Percentiles rank a stretch among this genome's conserved stretches.
Evolutionary conservation across 1,140 invertebrate species (phyloP).

Genomic region (Chironomus tepperi): DNA sequence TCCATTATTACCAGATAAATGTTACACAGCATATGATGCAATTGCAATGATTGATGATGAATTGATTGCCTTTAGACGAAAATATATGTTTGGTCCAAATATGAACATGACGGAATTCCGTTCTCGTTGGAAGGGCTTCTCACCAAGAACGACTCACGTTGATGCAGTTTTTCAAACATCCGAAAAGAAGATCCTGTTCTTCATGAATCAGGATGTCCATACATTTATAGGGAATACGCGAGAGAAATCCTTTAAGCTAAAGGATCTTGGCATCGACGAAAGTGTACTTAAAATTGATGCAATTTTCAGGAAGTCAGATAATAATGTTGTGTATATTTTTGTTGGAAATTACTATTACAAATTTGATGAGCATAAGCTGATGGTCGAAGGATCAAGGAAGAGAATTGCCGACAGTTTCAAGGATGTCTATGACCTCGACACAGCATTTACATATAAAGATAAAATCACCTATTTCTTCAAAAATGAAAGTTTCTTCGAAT

Average conservation of each 20-base stretch:
- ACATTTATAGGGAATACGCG: background rate
- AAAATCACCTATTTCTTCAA: background rate
- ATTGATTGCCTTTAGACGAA: background rate
- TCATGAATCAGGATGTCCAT: background rate
- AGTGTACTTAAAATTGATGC: background rate
- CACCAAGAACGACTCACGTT: background rate
- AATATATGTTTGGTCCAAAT: background rate
- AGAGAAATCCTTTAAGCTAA: background rate
- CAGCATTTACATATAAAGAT: background rate
- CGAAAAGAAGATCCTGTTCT: background rate
- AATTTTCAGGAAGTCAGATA: background rate
- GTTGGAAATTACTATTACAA: background rate
- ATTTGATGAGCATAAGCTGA: background rate
- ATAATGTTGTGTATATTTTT: background rate
- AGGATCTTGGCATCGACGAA: background rate
- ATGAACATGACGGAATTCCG: background rate
- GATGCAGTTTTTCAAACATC: background rate
- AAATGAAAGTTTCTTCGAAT: background rate
- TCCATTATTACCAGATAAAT: background rate
- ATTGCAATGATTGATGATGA: background rate
- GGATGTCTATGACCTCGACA: background rate
- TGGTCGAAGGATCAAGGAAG: background rate
- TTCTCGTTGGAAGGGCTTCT: background rate
- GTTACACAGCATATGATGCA: background rate
- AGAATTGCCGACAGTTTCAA: background rate